Base-by-base conservation (phyloP, 2,113 vertebrate genomes). In the Percina caprodes region DNA sequence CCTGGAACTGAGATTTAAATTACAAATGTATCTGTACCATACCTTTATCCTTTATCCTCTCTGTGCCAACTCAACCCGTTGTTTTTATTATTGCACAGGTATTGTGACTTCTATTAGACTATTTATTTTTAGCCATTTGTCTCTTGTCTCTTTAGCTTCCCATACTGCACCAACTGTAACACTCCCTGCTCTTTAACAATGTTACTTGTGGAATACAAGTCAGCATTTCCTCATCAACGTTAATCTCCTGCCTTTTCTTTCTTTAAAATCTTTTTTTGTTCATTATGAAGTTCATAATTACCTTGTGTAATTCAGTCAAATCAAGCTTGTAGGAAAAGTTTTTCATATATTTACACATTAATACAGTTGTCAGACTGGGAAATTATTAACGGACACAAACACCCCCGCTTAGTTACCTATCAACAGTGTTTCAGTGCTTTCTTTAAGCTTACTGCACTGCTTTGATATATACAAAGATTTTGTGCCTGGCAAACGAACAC, bases 131-230 rank as follows among this genome's bases (percentile, higher is more conserved):
- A 42, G 12, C 51, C 59, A 26, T 54, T 68, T 61, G 5, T 55
- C 6, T 54, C 5, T 12, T 54, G 7, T 61, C 12, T 61, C 12
- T 74, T 60, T 48, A 26, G n/a, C 76, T 60, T 55, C 19, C 26
- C 13, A 42, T 21, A 4, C 45, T 66, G 52, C 6, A 0, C 21
- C 9, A 1, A 65, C 80, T 87, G 77, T 87, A 89, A 84, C 39
- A 48, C 59, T 65, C 74, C 69, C 73, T 85, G 83, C 76, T 83
- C 78, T 84, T 52, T 86, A 45, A 79, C 69, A 23, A 24, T 83
- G 70, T 79, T 77, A 87, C 69, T 42, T 65, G 66, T 73, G 19
- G 49, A 89, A 83, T 85, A 79, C 67, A 89, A 65, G 24, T 68
- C 74, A 69, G 16, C 30, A 33, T 74, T 69, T 77, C 79, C 68